Evolutionary conservation across 1,140 invertebrate genomes (phyloP), one percentile per base, ranked within the genome.

Genomic region (Pinna nobilis): DNA sequence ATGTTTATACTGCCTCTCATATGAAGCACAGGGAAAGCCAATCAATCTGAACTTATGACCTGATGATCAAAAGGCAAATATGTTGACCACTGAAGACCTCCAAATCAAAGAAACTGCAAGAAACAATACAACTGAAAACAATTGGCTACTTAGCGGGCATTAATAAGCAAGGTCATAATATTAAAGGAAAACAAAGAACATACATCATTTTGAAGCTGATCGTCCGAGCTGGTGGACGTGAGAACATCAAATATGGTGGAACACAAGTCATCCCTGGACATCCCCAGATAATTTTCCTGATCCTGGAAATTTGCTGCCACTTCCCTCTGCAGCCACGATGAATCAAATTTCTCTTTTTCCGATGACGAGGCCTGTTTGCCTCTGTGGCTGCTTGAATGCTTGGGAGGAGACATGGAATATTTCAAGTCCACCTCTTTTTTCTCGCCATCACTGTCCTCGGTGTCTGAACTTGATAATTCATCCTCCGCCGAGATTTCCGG

Each of bases 121-220:
- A n/a, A n/a, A n/a, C n/a, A n/a, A n/a, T n/a, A n/a, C n/a, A n/a
- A n/a, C n/a, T n/a, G n/a, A n/a, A n/a, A n/a, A n/a, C n/a, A n/a
- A n/a, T n/a, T n/a, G n/a, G n/a, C n/a, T n/a, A n/a, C n/a, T n/a
- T n/a, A n/a, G n/a, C n/a, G n/a, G n/a, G n/a, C n/a, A n/a, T n/a
- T n/a, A n/a, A n/a, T n/a, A n/a, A n/a, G n/a, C n/a, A n/a, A n/a
- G n/a, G n/a, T n/a, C n/a, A n/a, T n/a, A n/a, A n/a, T n/a, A n/a
- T n/a, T n/a, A n/a, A n/a, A n/a, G n/a, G n/a, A n/a, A n/a, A n/a
- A n/a, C n/a, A n/a, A n/a, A n/a, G n/a, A n/a, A n/a, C 74, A 65
- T 78, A 81, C 79, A 81, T 81, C 76, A 89, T 94, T 95, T 85
- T 97, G 94, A 68, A 96, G 87, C 83, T 94, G 94, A 81, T 94